phyloP scores from a whole-genome alignment of 2,888 invertebrate genomes.

The Capitulum mitella region DNA sequence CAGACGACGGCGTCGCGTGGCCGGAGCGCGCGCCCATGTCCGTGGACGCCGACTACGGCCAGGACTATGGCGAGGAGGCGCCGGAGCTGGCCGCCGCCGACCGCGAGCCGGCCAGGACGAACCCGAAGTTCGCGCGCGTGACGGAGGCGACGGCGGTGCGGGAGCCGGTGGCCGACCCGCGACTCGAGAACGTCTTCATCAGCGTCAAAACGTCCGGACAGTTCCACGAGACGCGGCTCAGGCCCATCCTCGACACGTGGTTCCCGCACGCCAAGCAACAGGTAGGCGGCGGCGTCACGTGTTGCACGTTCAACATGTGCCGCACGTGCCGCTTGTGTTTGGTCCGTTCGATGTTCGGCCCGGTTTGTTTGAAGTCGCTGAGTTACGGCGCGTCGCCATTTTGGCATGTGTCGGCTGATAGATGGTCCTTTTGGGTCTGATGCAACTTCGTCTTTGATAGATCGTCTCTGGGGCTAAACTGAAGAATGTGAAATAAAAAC shows the following conservation, averaged over 20 bases:
- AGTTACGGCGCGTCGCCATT: too few relatives aligned
- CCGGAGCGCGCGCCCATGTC: background rate
- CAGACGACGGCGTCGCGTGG: background rate
- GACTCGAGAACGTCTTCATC: slow-evolving; percentile 80
- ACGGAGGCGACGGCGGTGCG: slow-evolving; percentile 29
- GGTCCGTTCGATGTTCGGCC: too few relatives aligned
- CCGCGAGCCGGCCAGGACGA: background rate
- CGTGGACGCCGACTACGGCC: background rate
- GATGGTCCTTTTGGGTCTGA: too few relatives aligned
- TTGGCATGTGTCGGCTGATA: too few relatives aligned
- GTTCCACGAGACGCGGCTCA: slow-evolving; percentile 75
- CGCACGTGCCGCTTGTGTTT: too few relatives aligned
- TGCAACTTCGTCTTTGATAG: too few relatives aligned
- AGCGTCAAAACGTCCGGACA: slow-evolving; percentile 89
- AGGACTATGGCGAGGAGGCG: background rate
- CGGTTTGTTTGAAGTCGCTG: too few relatives aligned
- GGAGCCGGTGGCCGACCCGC: slow-evolving; percentile 50
- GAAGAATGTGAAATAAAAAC: too few relatives aligned
- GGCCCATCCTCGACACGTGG: slow-evolving; percentile 89
- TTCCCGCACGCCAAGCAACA: slow-evolving; percentile 84
- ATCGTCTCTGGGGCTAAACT: too few relatives aligned
- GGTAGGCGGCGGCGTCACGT: slow-evolving; percentile 50
- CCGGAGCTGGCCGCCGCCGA: background rate
- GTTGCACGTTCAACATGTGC: too few relatives aligned
- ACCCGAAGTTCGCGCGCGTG: background rate